Evolutionary conservation across 2,113 vertebrate genomes (phyloP), one percentile per base, ranked within the genome.

Genomic region (Leucopsar rothschildi): DNA sequence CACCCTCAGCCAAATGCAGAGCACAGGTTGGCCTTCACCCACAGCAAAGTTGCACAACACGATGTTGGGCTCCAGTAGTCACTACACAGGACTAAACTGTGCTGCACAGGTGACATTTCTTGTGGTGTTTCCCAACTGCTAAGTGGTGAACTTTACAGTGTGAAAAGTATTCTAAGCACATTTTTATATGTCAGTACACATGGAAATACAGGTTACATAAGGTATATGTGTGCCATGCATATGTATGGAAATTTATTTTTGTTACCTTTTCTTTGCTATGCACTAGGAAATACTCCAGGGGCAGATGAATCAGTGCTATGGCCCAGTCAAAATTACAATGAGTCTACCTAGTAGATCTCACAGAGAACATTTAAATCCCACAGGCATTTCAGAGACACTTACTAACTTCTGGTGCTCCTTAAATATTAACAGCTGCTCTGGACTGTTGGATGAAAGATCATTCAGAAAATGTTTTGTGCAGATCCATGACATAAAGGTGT

Each of bases 361-460:
- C 45, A 94, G n/a, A 53, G 79, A 82, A 90, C 56, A 70, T 60
- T 86, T 85, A 80, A 96, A 94, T 83, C 82, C 68, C 72, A 44
- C 11, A 88, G 66, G 75, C 76, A 93, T 92, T 90, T 94, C 68
- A 92, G 63, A 93, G 85, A 81, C 63, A 79, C 84, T 91, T 76
- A 87, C 44, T 85, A 95, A 93, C 81, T 94, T 93, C 92, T 94
- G 52, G 59, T 92, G 76, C 33, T 88, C 47, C 72, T 94, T 95
- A 96, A 96, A 94, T 90, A 91, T 69, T 90, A 95, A 66, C 87
- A 96, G 92, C 84, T 95, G 85, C 60, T 93, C 59, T 65, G 82
- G 63, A 70, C 90, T 75, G 55, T 42, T 81, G 90, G 78, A n/a
- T 9, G 22, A 88, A 85, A 33, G 89, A 79, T 50, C 20, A 8